These are phyloP conservation scores for Ametastegia equiseti DNA, from an alignment of 2,888 invertebrate genomes.

Conservation along the genomic window DNA sequence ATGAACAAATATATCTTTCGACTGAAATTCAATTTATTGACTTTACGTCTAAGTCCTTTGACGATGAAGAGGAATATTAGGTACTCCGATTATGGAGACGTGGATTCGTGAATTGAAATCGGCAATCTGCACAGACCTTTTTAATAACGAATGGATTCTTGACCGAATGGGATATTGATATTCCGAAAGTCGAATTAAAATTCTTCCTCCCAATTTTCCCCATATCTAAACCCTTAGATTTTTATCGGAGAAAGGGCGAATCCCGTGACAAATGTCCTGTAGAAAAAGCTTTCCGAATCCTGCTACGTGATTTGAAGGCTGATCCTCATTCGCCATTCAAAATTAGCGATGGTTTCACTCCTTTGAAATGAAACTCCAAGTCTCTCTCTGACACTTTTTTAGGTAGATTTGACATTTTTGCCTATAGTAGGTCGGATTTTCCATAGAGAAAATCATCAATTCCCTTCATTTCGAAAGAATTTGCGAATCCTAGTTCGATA, in stretches of 20 bases:
- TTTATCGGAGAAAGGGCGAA: background rate
- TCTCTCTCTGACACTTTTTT: too few species aligned
- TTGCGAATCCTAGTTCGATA: too few species aligned
- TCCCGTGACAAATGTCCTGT: background rate
- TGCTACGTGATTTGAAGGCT: background rate
- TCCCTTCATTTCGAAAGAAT: too few species aligned
- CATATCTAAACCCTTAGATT: background rate
- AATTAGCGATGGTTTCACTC: too few species aligned
- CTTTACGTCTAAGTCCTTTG: too few species aligned
- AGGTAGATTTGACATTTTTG: too few species aligned
- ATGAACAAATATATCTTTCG: background rate
- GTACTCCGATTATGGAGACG: too few species aligned
- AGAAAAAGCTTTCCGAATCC: background rate
- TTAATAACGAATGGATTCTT: background rate
- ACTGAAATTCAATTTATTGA: background rate
- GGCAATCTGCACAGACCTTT: background rate
- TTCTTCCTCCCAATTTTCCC: too few species aligned
- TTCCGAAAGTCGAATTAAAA: background rate
- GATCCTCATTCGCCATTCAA: background rate
- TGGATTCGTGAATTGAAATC: background rate
- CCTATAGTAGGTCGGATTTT: too few species aligned
- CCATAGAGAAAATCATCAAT: too few species aligned
- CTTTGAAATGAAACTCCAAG: too few species aligned
- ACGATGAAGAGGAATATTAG: too few species aligned
- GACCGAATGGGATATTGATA: conserved; percentile 12